phyloP scores from a whole-genome alignment of 2,113 vertebrate genomes.

The Marmota flaviventris region DNA sequence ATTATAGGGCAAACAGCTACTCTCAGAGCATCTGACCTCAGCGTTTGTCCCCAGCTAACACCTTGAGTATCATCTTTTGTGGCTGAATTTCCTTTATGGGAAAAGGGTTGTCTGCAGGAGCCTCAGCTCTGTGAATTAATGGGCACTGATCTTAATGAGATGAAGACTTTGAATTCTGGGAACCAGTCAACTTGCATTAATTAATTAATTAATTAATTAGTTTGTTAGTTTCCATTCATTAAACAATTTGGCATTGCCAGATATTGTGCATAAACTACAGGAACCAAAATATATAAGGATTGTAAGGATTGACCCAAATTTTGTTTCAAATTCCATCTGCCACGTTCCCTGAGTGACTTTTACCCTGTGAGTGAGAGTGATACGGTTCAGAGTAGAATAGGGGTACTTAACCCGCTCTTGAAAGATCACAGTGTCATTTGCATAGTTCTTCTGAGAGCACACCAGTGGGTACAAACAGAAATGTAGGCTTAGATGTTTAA shows the following conservation, averaged over 20 bases:
- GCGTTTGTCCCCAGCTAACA: background rate
- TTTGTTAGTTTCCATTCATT: conserved; percentile 1
- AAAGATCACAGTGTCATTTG: background rate
- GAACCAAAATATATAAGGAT: background rate
- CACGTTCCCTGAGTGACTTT: background rate
- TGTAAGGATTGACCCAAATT: background rate
- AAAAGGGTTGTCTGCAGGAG: background rate
- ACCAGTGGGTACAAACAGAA: background rate
- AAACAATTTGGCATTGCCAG: background rate
- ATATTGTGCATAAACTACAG: background rate
- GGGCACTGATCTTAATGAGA: background rate
- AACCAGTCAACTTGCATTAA: background rate
- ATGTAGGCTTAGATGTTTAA: background rate
- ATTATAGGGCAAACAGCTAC: background rate
- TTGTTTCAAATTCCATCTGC: background rate
- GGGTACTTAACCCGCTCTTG: background rate
- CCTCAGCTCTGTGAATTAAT: background rate
- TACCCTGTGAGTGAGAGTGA: background rate
- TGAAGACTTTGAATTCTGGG: conserved; percentile 16
- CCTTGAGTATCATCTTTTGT: background rate
- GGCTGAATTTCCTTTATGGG: background rate
- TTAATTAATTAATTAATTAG: background rate
- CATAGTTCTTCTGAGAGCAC: background rate
- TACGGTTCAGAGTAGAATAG: background rate
- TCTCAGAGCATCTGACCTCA: background rate